Evolutionary conservation across 1,140 invertebrate genomes (phyloP), one percentile per base, ranked within the genome.

Genomic region (Drosophila asahinai): DNA sequence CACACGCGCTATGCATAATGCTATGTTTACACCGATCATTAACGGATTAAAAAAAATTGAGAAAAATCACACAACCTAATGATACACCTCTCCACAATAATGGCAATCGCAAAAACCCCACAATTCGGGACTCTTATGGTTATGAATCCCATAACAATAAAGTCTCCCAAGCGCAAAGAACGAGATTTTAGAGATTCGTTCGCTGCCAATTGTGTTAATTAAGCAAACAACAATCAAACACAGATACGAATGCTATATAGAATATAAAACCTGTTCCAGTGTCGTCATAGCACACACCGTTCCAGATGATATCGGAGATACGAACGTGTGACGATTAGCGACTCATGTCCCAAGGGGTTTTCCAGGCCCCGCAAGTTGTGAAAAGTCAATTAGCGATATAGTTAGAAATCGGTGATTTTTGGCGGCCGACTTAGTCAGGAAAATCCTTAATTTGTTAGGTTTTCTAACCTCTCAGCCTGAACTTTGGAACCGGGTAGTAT

Each of bases 211-310:
- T 27, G 22, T 80, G 60, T 59, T 78, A 81, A 84, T 74, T 77
- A 67, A 15, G 48, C 65, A 77, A 54, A 80, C 52, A 43, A 58
- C 42, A 65, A 43, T 49, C 42, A 68, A 61, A 55, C 22, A 27
- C 36, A 47, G 30, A 66, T 59, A 63, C 38, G 15, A 61, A 38
- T 25, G 22, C 36, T 55, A 60, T 58, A 49, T 40, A 54, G 61
- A 81, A 49, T 49, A 48, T 25, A 67, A 70, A 73, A 81, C 81
- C 73, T 42, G 82, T 86, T 86, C 36, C 42, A 59, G 80, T 75
- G 79, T 75, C 83, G 82, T 86, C 75, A 86, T 64, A 70, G 57
- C 25, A 25, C 52, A 17, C 27, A 25, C 22, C 22, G 25, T 33
- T 71, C 30, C 19, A 48, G 48, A 12, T 38, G 22, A 51, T 17